These are phyloP conservation scores for Leptinotarsa defecta DNA, from an alignment of 1,140 invertebrate genomes.

Conservation along the genomic window DNA sequence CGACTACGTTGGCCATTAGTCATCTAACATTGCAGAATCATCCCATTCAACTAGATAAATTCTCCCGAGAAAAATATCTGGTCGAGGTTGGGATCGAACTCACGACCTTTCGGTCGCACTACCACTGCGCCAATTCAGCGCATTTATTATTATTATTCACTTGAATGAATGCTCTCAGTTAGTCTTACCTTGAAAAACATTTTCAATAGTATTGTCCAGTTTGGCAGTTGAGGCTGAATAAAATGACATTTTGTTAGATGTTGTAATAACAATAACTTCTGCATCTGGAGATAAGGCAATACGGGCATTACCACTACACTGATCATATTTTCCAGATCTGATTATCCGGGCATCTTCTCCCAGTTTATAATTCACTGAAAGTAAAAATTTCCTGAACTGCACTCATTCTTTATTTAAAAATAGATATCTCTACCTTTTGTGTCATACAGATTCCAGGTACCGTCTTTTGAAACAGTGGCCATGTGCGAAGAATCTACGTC, in stretches of 20 bases:
- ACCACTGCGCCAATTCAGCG: too few relatives aligned
- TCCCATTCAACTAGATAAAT: too few relatives aligned
- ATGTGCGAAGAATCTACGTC: constrained; percentile 80
- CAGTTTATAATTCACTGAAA: constrained; percentile 76
- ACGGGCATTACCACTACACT: constrained; percentile 55
- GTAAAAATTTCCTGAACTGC: constrained; percentile 34
- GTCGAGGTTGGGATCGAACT: too few relatives aligned
- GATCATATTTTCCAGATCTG: constrained; percentile 65
- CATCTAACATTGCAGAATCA: too few relatives aligned
- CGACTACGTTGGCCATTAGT: background rate
- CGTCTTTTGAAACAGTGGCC: constrained; percentile 85
- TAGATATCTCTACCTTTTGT: constrained; percentile 69
- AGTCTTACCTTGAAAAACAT: constrained; percentile 60
- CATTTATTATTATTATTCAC: background rate
- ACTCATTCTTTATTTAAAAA: too few relatives aligned
- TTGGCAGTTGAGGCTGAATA: constrained; percentile 70
- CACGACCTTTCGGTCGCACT: too few relatives aligned
- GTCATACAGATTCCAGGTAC: constrained; percentile 83
- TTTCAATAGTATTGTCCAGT: constrained; percentile 68
- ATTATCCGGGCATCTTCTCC: constrained; percentile 78
- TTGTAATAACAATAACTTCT: constrained; percentile 73
- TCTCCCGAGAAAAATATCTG: too few relatives aligned
- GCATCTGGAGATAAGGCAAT: constrained; percentile 78
- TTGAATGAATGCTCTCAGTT: background rate
- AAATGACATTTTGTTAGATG: constrained; percentile 67